These are phyloP conservation scores for Clusia tigrina DNA, from an alignment of 2,888 invertebrate species.

Conservation along the genomic window DNA sequence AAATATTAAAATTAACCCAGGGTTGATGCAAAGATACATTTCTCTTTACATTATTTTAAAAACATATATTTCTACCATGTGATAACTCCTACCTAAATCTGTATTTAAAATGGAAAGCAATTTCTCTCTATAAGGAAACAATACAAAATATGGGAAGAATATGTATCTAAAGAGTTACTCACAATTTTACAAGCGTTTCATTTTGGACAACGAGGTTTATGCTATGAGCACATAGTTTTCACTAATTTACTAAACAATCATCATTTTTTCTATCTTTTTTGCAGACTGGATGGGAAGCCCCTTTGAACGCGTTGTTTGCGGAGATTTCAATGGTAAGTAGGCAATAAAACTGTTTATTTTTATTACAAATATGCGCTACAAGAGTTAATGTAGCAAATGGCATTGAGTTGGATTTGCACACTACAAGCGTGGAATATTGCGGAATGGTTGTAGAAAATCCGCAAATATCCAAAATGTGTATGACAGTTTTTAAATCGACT, in stretches of 20 bases:
- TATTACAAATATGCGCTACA: constrained; percentile 34
- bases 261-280: constrained; percentile 53
- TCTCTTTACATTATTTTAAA: no score
- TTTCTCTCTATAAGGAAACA: no score
- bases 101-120: no score
- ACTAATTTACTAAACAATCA: constrained; percentile 19
- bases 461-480: not conserved
- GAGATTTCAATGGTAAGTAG: constrained; percentile 87
- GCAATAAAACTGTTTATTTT: constrained; percentile 23
- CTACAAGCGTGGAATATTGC: constrained; percentile 29
- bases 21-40: no score
- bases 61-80: no score
- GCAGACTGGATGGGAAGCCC: constrained; percentile 95
- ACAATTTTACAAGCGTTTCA: no score
- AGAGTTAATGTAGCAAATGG: constrained; percentile 37
- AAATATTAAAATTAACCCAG: no score
- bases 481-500: not conserved
- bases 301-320: constrained; percentile 93
- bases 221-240: no score
- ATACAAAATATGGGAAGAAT: no score
- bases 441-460: constrained; percentile 42
- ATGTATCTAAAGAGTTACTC: no score
- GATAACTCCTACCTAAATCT: no score
- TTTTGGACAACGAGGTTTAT: no score
- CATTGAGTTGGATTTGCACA: constrained; percentile 40